Evolutionary conservation across 2,113 vertebrate species (phyloP), one percentile per base, ranked within the genome.

Genomic region (Synodontis membranacea): DNA sequence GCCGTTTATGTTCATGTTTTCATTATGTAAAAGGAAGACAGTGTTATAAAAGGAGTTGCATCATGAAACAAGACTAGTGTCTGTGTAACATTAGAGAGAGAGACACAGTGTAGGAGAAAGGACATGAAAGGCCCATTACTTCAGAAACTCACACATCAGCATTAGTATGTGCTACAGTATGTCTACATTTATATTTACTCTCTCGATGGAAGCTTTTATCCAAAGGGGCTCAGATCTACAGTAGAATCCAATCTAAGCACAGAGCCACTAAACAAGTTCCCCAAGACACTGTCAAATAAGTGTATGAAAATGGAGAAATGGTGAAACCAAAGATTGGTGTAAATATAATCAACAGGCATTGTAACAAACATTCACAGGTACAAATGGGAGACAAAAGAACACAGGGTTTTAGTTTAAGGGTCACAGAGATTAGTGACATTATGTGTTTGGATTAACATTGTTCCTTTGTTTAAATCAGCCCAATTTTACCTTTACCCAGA

Each of bases 141-240:
- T 56, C 78, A 39, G 34, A 80, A 54, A 52, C 78, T 80, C 34
- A 37, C 50, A 39, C 52, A 80, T 56, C 52, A 80, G 78, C 52
- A 80, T 58, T 52, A 79, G 50, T 48, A 79, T 54, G 76, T 39
- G 4, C 56, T 56, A n/a, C n/a, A n/a, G n/a, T n/a, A 80, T 80
- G 52, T 56, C 78, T 58, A 80, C 78, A 80, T 80, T 80, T 58
- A 56, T 56, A 80, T 80, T 80, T 80, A 80, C 56, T 39, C 9
- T 14, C 31, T 56, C 56, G 34, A 52, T 21, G 5, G 78, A 80
- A 80, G 78, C 78, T 56, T 80, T 80, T 80, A 80, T 80, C 78
- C 78, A 56, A 56, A 39, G 31, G 21, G 52, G 39, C 78, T 80
- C 34, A 25, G 78, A 37, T 80, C 19, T 56, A 34, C 78, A 56